phyloP scores from a whole-genome alignment of 2,888 invertebrate genomes.

The Idaea dimidiata region DNA sequence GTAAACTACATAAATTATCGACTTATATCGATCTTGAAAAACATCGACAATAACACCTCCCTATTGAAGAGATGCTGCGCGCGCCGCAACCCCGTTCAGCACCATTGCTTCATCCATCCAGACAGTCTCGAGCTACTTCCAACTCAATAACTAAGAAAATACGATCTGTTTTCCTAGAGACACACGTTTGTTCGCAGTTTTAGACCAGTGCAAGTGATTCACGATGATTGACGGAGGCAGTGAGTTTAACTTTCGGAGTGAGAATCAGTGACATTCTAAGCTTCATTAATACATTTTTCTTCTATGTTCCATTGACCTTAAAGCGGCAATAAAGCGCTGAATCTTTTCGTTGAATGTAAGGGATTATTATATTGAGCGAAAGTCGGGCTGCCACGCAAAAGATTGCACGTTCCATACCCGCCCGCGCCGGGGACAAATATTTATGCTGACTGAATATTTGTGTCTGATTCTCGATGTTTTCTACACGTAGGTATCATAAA shows the following conservation, averaged over 20 bases:
- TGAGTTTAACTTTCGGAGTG: constrained; percentile 17
- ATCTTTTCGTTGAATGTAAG: too few species aligned
- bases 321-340: too few species aligned
- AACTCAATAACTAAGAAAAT: constrained; percentile 31
- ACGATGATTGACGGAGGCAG: constrained; percentile 40
- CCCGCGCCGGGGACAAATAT: too few species aligned
- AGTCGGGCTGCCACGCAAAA: too few species aligned
- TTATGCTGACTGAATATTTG: too few species aligned
- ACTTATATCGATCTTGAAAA: constrained; percentile 16
- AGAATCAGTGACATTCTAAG: constrained; percentile 15
- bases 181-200: constrained; percentile 30
- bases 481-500: too few species aligned
- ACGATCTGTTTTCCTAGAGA: constrained; percentile 25
- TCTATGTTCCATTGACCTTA: not conserved
- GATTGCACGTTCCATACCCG: too few species aligned
- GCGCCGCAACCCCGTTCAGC: constrained; percentile 54
- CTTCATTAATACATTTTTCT: constrained; percentile 14
- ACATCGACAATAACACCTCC: constrained; percentile 41
- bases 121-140: constrained; percentile 32
- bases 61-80: constrained; percentile 58
- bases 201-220: constrained; percentile 42
- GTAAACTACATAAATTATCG: constrained; percentile 19
- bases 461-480: too few species aligned
- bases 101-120: constrained; percentile 64
- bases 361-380: not conserved